phyloP scores from a whole-genome alignment of 1,140 invertebrate genomes.

The Chymomyza costata region DNA sequence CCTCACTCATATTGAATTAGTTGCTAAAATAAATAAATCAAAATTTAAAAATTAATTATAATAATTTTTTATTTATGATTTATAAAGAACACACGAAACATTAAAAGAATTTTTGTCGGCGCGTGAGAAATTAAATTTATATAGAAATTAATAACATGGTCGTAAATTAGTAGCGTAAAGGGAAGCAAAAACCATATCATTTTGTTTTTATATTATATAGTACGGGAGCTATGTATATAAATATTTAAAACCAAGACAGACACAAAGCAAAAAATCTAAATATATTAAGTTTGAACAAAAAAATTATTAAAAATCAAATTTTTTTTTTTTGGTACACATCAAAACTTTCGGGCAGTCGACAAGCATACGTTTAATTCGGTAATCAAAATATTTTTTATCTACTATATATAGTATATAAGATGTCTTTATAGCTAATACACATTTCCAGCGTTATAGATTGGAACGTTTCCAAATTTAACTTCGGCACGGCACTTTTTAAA shows the following conservation, averaged over 20 bases:
- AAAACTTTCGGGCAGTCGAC: constrained; percentile 9
- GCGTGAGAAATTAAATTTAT: constrained; percentile 49
- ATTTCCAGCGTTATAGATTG: constrained; percentile 65
- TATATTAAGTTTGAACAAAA: too few species aligned
- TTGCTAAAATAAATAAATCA: constrained; percentile 18
- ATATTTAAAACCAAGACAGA: constrained; percentile 24
- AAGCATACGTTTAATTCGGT: too few species aligned
- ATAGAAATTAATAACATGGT: constrained; percentile 45
- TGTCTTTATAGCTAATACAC: too few species aligned
- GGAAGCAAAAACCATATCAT: constrained; percentile 48
- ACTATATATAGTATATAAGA: too few species aligned
- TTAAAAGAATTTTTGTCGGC: constrained; percentile 19
- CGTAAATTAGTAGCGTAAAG: too few species aligned
- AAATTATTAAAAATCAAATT: constrained; percentile 39
- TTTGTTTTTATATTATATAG: constrained; percentile 60
- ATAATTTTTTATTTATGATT: constrained; percentile 18
- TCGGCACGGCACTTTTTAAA: constrained; percentile 38
- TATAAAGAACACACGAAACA: constrained; percentile 15
- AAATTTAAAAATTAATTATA: constrained; percentile 23
- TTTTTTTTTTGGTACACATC: constrained; percentile 20
- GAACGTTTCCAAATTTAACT: constrained; percentile 48
- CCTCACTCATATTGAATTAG: constrained; percentile 60
- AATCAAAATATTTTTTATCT: too few species aligned
- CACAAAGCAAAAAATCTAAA: too few species aligned
- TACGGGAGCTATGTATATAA: constrained; percentile 24